Conservation (phyloP, 2,113 vertebrate species). For the Scortum barcoo region DNA sequence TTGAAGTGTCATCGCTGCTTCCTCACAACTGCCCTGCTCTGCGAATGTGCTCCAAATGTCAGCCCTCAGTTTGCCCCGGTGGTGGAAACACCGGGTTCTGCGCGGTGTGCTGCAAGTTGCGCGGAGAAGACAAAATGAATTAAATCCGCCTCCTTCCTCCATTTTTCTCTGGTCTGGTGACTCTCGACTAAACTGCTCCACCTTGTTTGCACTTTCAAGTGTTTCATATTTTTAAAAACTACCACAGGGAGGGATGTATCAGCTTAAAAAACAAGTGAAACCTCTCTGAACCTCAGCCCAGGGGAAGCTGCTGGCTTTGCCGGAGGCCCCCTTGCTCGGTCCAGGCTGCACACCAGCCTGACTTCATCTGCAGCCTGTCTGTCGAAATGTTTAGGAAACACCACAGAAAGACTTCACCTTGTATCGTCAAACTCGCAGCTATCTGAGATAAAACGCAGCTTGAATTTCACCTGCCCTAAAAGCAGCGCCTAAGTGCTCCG, state of each 20-base stretch:
- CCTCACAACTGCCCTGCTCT: not conserved
- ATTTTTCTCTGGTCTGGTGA: conserved; percentile 22
- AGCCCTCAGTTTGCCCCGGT: not conserved
- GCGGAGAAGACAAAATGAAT: not conserved
- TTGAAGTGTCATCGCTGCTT: conserved; percentile 39
- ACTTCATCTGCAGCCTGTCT: not conserved
- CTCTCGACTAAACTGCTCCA: not conserved
- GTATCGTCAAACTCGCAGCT: conserved; percentile 7
- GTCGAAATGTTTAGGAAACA: not conserved
- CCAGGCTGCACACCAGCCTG: not conserved
- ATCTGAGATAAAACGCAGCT: conserved; percentile 24
- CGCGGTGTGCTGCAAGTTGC: not conserved
- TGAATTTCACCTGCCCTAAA: not conserved
- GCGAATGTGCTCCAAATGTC: conserved; percentile 43
- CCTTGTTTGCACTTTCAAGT: not conserved
- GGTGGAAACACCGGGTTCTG: conserved; percentile 16
- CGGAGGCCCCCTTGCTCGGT: not conserved
- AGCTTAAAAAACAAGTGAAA: conserved; percentile 6
- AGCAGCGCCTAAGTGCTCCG: not conserved
- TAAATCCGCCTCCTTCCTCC: not conserved
- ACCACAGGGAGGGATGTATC: not conserved
- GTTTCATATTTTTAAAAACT: not conserved
- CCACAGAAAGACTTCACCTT: not conserved
- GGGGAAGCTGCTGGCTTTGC: conserved; percentile 15
- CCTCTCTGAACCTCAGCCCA: not conserved